Conservation (phyloP, 2,113 vertebrate genomes). For the Silurus glanis region DNA sequence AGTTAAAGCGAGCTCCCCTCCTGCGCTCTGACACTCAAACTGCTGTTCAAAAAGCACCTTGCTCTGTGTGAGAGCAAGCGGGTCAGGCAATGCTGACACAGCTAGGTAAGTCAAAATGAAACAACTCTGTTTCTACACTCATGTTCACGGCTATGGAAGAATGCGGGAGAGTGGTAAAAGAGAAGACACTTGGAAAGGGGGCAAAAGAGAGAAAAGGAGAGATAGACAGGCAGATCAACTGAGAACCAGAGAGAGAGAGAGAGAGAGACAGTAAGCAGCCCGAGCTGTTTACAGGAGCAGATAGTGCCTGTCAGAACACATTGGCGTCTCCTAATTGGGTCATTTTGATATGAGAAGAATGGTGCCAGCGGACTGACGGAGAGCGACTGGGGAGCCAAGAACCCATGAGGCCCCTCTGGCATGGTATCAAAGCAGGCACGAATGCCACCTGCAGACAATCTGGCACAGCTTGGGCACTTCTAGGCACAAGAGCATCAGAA, state of each 20-base stretch:
- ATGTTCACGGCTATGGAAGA: slow-evolving; percentile 31
- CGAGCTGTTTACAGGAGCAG: slow-evolving; percentile 65
- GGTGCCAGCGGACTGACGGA: slow-evolving; percentile 68
- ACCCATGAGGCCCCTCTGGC: slow-evolving; percentile 71
- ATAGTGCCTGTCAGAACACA: slow-evolving; percentile 73
- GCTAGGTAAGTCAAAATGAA: slow-evolving; percentile 46
- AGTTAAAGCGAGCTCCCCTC: slow-evolving; percentile 51
- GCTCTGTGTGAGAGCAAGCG: slow-evolving; percentile 19
- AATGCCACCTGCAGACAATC: slow-evolving; percentile 71
- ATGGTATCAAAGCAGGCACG: slow-evolving; percentile 68
- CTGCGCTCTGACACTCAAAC: slow-evolving; percentile 55
- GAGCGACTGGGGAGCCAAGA: slow-evolving; percentile 64
- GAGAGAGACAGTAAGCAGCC: slow-evolving; percentile 34
- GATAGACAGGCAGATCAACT: slow-evolving; percentile 34
- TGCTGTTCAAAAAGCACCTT: slow-evolving; percentile 51
- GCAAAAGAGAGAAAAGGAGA: slow-evolving; percentile 15
- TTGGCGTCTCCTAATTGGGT: slow-evolving; percentile 74
- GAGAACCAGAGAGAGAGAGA: slow-evolving; percentile 33
- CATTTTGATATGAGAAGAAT: slow-evolving; percentile 70
- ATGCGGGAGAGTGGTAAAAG: neutral
- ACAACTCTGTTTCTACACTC: slow-evolving; percentile 45
- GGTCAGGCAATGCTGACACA: slow-evolving; percentile 41
- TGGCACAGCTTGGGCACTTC: slow-evolving; percentile 64
- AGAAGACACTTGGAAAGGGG: neutral
- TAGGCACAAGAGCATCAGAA: slow-evolving; percentile 65